Conservation (phyloP, 2,888 invertebrate genomes). For the Entomobrya proxima region DNA sequence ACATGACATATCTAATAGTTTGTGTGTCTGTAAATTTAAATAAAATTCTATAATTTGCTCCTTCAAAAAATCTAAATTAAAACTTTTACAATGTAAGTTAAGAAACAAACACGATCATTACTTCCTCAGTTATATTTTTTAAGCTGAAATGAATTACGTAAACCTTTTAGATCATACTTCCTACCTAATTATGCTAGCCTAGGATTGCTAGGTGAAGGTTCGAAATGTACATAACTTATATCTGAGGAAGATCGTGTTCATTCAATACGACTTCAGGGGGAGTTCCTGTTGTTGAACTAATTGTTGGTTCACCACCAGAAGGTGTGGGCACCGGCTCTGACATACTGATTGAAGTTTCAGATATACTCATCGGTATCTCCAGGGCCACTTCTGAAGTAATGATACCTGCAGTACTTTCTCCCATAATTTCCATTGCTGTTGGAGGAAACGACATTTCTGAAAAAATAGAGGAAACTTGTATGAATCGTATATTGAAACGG, state of each 20-base stretch:
- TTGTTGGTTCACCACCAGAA: conserved; percentile 35
- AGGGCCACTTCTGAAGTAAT: conserved; percentile 21
- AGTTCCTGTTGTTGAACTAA: conserved; percentile 50
- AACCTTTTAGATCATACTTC: too few species aligned
- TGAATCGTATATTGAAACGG: too few species aligned
- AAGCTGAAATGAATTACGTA: too few species aligned
- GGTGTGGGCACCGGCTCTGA: not conserved
- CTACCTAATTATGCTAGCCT: too few species aligned
- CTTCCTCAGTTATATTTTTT: too few species aligned
- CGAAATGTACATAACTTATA: too few species aligned
- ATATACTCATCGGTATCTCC: not conserved
- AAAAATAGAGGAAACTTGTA: too few species aligned
- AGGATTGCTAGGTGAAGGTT: too few species aligned
- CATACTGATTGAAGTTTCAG: not conserved
- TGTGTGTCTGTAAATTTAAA: conserved; percentile 39
- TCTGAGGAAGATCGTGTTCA: conserved; percentile 15
- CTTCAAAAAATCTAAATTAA: not conserved
- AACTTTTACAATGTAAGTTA: too few species aligned
- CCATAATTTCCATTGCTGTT: not conserved
- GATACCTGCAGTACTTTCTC: not conserved
- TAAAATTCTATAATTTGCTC: conserved; percentile 36
- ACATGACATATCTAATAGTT: conserved; percentile 31
- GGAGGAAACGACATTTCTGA: not conserved
- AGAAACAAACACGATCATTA: too few species aligned
- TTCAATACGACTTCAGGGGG: conserved; percentile 32